Evolutionary conservation across 2,797 vertebrate genomes (phyloP).

Genomic region (Scolopax bukidnonensis): DNA sequence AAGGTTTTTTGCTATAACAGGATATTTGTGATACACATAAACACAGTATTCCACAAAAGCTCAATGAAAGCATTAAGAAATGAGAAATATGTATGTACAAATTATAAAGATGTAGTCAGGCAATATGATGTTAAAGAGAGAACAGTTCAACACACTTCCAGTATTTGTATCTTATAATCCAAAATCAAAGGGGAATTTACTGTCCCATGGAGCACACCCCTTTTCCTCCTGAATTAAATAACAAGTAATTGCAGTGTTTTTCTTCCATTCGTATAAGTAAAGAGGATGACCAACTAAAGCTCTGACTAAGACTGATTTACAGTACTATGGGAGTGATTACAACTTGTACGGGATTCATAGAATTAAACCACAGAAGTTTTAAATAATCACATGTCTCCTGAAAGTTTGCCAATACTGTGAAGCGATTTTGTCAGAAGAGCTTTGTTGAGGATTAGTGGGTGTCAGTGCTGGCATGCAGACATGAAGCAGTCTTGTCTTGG

Average conservation of each 20-base stretch:
- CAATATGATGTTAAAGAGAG: background rate
- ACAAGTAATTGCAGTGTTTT: background rate
- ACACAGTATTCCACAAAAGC: background rate
- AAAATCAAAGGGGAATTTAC: background rate
- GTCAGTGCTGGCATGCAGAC: background rate
- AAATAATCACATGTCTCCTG: background rate
- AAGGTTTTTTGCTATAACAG: background rate
- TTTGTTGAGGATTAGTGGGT: background rate
- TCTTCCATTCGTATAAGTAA: background rate
- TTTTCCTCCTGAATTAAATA: background rate
- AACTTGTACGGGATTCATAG: background rate
- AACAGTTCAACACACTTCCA: background rate
- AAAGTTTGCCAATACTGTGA: background rate
- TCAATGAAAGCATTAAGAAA: background rate
- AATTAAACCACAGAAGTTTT: background rate
- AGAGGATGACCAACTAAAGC: background rate
- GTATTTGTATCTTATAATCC: background rate
- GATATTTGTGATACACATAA: background rate
- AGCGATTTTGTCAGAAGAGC: slow-evolving; percentile 8
- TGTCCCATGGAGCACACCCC: background rate
- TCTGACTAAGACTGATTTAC: background rate
- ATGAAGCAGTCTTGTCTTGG: background rate
- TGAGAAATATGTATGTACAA: background rate
- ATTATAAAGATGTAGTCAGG: background rate
- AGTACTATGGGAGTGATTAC: background rate